Base-by-base conservation (phyloP, 2,888 invertebrate species). In the Trilocha varians region DNA sequence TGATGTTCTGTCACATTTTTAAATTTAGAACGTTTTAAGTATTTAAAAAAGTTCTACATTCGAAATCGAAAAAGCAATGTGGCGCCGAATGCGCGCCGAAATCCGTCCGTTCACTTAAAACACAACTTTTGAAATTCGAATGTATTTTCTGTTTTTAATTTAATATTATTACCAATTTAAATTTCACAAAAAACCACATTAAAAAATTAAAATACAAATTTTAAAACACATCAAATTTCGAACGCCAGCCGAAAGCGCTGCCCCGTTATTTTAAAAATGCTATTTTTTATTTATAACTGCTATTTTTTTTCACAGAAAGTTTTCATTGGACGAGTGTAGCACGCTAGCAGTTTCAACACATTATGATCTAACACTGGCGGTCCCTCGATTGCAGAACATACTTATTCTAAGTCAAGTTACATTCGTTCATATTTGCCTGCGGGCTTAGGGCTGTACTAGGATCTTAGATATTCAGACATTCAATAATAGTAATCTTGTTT, bases 391-490 rank as follows among this genome's bases (percentile, higher is more conserved):
- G 84, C 80, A 79, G 85, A 80, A 85, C 85, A 84, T 78, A 85
- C 85, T 83, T 85, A 85, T 85, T 85, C 85, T 85, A 85, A 85
- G 83, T 85, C 85, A 84, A 84, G 84, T 85, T 79, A 85, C 85
- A 85, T 84, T 85, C 85, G 85, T 85, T 85, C 85, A 85, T 85
- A 85, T 85, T 85, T 84, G 85, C 85, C 84, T 85, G 84, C 77
- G 73, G 76, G 80, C 67, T 55, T 85, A 85, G 85, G 85, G 85
- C 69, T 85, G 84, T 54, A 71, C 76, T 70, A 59, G 64, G 68
- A 68, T 55, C 55, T 67, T 70, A 74, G 73, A 64, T 59, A 25
- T 62, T 36, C 14, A 74, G 73, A 64, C 60, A 25, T 62, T 36
- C 14, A 11, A 36, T 36, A 6, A 15, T 36, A 36, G 36, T 11